phyloP scores from a whole-genome alignment of 2,797 vertebrate species.

The Siniperca undulata region DNA sequence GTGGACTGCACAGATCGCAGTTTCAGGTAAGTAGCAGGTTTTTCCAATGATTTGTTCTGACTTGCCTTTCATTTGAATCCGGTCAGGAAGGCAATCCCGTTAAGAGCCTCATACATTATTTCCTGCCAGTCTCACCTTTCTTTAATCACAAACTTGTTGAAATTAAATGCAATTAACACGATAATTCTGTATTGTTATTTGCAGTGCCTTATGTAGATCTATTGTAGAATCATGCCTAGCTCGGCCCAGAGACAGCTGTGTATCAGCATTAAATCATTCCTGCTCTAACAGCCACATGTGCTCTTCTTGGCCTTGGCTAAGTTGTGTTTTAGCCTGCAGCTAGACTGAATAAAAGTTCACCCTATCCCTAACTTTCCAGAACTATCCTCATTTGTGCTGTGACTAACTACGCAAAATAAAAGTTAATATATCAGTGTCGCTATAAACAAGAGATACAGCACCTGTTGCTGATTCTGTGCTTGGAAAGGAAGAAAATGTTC shows the following conservation, averaged over 20 bases:
- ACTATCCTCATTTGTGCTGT: conserved; percentile 48
- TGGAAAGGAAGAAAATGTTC: background rate
- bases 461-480: conserved; percentile 64
- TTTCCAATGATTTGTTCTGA: background rate
- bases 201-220: background rate
- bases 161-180: background rate
- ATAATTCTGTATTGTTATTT: background rate
- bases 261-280: conserved; percentile 27
- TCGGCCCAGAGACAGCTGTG: conserved; percentile 5
- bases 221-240: background rate
- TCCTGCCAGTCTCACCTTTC: background rate
- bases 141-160: background rate
- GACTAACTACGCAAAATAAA: conserved; percentile 20
- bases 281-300: conserved; percentile 30
- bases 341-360: conserved; percentile 64
- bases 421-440: conserved; percentile 55
- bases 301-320: conserved; percentile 61
- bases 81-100: background rate
- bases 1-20: conserved; percentile 65
- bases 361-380: conserved; percentile 40
- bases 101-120: background rate
- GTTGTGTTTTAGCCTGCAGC: conserved; percentile 41
- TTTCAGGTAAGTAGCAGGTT: conserved; percentile 72
- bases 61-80: background rate
- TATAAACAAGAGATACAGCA: conserved; percentile 73